These are phyloP conservation scores for Eleginops maclovinus DNA, from an alignment of 2,113 vertebrate species.

Conservation along the genomic window DNA sequence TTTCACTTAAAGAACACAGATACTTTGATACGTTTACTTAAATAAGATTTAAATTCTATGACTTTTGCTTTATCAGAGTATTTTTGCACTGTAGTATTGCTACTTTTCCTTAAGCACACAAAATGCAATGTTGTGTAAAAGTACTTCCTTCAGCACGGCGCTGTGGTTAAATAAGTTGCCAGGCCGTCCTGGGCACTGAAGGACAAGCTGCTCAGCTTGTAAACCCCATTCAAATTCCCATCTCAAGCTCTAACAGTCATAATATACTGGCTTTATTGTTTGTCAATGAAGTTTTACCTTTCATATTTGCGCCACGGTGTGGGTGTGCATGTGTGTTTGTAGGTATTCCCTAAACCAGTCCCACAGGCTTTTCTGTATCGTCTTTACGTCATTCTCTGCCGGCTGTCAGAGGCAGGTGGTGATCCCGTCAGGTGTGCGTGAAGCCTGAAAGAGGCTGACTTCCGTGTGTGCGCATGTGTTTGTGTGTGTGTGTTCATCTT, in stretches of 20 bases:
- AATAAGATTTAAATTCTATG: no score
- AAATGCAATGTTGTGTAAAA: no score
- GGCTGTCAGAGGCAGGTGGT: slow-evolving; percentile 68
- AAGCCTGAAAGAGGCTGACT: slow-evolving; percentile 45
- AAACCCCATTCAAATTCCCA: background rate
- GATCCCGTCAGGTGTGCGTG: slow-evolving; percentile 69
- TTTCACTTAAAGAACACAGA: no score
- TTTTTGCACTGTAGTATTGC: no score
- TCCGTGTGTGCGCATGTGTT: no score
- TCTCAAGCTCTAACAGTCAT: background rate
- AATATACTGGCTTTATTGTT: background rate
- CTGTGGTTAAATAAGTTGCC: background rate
- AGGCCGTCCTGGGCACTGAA: background rate
- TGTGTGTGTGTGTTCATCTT: slow-evolving; percentile 8
- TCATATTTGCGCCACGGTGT: background rate
- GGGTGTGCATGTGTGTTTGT: background rate
- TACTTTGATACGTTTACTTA: no score
- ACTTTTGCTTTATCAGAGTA: no score
- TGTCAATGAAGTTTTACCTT: background rate
- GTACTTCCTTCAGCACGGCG: no score
- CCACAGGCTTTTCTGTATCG: slow-evolving; percentile 16
- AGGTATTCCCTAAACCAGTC: slow-evolving; percentile 38
- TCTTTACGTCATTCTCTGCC: slow-evolving; percentile 31
- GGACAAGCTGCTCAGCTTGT: background rate
- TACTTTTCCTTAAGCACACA: no score